These are phyloP conservation scores for Athene cunicularia DNA, from an alignment of 2,113 vertebrate species.

Conservation along the genomic window DNA sequence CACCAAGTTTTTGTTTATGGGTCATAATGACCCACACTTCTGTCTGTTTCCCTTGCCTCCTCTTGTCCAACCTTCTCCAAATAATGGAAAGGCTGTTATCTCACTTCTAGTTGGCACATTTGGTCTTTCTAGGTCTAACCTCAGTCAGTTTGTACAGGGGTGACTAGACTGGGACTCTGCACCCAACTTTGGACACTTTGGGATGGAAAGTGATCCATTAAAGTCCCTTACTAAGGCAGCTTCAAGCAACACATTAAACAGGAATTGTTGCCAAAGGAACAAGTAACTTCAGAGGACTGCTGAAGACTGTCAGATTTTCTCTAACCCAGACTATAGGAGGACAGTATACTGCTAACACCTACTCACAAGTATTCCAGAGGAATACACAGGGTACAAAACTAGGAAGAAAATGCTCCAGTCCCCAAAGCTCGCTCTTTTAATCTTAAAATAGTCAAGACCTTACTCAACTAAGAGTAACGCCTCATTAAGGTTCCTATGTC, in stretches of 20 bases:
- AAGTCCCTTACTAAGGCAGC: neutral
- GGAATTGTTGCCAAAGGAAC: neutral
- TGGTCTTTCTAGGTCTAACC: neutral
- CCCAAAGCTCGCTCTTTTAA: neutral
- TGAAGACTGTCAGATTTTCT: neutral
- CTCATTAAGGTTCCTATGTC: neutral
- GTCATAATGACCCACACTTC: neutral
- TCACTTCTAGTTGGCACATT: neutral
- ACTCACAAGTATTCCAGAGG: neutral
- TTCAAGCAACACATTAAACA: neutral
- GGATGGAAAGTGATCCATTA: neutral
- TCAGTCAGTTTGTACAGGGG: neutral
- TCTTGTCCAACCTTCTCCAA: neutral
- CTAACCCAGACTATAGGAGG: neutral
- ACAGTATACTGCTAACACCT: neutral
- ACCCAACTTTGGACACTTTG: too few relatives aligned
- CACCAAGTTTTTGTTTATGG: neutral
- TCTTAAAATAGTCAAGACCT: neutral
- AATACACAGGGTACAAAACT: neutral
- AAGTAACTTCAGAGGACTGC: neutral
- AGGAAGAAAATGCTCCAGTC: neutral
- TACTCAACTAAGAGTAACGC: rapidly evolving
- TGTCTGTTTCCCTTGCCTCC: neutral
- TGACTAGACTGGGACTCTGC: neutral
- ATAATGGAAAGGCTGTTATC: neutral